phyloP scores from a whole-genome alignment of 2,797 vertebrate genomes.

The Coregonus sp. region DNA sequence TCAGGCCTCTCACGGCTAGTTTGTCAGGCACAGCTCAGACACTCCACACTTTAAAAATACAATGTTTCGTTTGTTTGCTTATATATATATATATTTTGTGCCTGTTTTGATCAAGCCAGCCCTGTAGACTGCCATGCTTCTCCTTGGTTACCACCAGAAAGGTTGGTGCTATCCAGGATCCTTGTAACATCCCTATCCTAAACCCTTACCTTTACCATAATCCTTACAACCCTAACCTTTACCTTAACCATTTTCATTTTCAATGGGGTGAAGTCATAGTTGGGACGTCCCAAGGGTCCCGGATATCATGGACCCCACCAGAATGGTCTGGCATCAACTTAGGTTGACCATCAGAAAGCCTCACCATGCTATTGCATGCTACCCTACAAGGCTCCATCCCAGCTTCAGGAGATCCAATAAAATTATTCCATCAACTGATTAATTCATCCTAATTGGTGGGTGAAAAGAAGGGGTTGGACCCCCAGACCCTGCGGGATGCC shows the following conservation, averaged over 20 bases:
- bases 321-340: neutral
- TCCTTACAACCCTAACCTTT: too few species aligned
- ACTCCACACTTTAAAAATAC: neutral
- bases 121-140: neutral
- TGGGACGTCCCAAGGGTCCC: too few species aligned
- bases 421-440: neutral
- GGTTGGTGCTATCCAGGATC: too few species aligned
- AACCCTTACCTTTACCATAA: too few species aligned
- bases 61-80: neutral
- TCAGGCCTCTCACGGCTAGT: neutral
- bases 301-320: neutral
- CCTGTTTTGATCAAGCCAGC: neutral
- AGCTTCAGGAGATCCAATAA: neutral
- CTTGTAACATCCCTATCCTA: too few species aligned
- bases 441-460: neutral
- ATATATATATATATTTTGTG: neutral
- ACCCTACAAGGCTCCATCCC: neutral
- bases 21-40: neutral
- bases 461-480: neutral
- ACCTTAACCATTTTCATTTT: too few species aligned
- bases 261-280: too few species aligned
- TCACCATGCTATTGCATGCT: too few species aligned
- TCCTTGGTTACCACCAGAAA: neutral
- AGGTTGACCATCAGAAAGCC: neutral
- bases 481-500: conserved; percentile 7